Conservation (phyloP, 1,140 invertebrate genomes). For the Philotrypesis tridentata region DNA sequence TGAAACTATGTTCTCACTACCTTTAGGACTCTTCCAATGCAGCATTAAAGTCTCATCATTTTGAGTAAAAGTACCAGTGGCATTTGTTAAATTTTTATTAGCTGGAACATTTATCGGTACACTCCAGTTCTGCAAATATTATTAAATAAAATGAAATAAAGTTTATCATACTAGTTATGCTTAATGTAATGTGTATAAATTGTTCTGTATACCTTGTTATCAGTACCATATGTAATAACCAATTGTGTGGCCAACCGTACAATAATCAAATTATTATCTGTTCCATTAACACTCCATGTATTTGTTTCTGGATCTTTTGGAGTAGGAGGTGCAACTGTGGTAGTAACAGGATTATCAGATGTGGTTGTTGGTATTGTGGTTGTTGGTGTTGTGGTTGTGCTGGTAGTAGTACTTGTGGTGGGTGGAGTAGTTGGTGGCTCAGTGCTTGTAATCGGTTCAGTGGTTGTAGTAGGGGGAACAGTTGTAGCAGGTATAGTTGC, state of each 20-base stretch:
- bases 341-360: conserved; percentile 58
- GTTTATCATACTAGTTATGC: background rate
- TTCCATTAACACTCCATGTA: conserved; percentile 73
- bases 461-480: conserved; percentile 50
- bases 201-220: conserved; percentile 52
- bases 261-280: conserved; percentile 74
- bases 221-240: conserved; percentile 75
- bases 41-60: background rate
- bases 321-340: conserved; percentile 59
- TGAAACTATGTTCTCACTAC: background rate
- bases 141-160: conserved; percentile 43
- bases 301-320: conserved; percentile 68
- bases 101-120: conserved; percentile 48
- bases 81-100: conserved; percentile 52
- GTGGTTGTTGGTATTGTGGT: conserved; percentile 47
- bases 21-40: background rate
- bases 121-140: conserved; percentile 4
- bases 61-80: conserved; percentile 70
- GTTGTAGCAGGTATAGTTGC: conserved; percentile 55
- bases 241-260: conserved; percentile 78
- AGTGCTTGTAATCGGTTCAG: conserved; percentile 51
- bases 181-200: background rate
- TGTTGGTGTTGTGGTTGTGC: conserved; percentile 57
- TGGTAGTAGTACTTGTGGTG: conserved; percentile 54
- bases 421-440: conserved; percentile 44